Conservation (phyloP, 2,113 vertebrate species). For the Ibidorhyncha struthersii region DNA sequence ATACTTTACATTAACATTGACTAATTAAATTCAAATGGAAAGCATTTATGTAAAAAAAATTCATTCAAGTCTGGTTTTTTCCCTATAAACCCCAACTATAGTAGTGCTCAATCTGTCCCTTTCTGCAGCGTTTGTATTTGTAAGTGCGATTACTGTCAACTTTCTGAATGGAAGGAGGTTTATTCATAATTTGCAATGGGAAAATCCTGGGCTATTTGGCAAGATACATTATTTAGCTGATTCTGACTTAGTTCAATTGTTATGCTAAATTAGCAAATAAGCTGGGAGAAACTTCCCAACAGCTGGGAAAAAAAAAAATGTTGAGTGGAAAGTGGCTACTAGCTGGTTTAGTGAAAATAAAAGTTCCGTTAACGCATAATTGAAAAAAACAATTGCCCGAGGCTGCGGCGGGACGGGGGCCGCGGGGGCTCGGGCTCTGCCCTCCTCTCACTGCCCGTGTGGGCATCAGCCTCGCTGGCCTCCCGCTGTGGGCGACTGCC, state of each 20-base stretch:
- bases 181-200: neutral
- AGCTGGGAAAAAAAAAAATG: no score
- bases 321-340: neutral
- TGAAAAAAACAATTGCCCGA: neutral
- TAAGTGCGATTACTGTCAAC: fast-evolving
- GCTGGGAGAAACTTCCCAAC: neutral
- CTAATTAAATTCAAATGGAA: neutral
- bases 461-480: neutral
- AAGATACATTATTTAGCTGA: neutral
- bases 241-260: neutral
- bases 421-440: fast-evolving
- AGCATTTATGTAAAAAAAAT: neutral
- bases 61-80: neutral
- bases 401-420: neutral
- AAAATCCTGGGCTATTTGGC: neutral
- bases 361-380: neutral
- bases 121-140: neutral
- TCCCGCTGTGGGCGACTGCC: neutral
- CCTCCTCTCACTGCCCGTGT: fast-evolving
- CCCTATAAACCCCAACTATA: neutral
- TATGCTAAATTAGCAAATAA: neutral
- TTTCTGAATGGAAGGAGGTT: neutral
- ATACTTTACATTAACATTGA: neutral
- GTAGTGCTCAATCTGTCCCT: neutral
- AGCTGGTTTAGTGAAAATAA: neutral